Evolutionary conservation across 2,888 invertebrate species (phyloP).

Genomic region (Chrysina gloriosa): DNA sequence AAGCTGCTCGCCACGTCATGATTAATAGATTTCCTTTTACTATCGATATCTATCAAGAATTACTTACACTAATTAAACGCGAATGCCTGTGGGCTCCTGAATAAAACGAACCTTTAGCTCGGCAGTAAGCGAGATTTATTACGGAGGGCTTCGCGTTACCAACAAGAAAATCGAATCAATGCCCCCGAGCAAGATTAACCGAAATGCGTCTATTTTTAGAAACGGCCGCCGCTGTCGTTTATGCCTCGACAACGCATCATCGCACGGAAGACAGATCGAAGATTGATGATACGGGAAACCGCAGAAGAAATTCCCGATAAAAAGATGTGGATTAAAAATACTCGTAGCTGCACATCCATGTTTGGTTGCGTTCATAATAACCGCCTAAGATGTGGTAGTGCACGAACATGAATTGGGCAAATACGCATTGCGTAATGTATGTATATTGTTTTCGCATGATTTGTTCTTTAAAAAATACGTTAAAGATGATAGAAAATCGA

Average conservation of each 20-base stretch:
- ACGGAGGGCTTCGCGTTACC: conserved; percentile 14
- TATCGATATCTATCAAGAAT: conserved; percentile 33
- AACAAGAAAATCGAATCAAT: conserved; percentile 14
- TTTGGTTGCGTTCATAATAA: too few species aligned
- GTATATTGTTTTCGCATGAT: too few species aligned
- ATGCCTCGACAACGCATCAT: background rate
- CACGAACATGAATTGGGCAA: too few species aligned
- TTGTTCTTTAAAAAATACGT: too few species aligned
- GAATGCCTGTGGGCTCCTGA: conserved; percentile 25
- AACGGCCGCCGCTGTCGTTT: conserved; percentile 4
- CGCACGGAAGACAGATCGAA: background rate
- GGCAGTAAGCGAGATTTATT: conserved; percentile 27
- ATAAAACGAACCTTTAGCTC: conserved; percentile 19
- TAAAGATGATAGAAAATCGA: too few species aligned
- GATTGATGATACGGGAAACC: conserved; percentile 1
- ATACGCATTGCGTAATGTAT: too few species aligned
- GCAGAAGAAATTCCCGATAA: background rate
- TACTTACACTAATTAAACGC: conserved; percentile 36
- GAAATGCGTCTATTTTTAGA: conserved; percentile 23
- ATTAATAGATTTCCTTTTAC: conserved; percentile 32
- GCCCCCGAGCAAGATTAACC: background rate
- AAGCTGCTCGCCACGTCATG: conserved; percentile 19
- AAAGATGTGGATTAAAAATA: too few species aligned
- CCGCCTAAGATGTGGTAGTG: too few species aligned
- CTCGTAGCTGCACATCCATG: too few species aligned